These are phyloP conservation scores for Eira barbara DNA, from an alignment of 2,113 vertebrate genomes.

Conservation along the genomic window DNA sequence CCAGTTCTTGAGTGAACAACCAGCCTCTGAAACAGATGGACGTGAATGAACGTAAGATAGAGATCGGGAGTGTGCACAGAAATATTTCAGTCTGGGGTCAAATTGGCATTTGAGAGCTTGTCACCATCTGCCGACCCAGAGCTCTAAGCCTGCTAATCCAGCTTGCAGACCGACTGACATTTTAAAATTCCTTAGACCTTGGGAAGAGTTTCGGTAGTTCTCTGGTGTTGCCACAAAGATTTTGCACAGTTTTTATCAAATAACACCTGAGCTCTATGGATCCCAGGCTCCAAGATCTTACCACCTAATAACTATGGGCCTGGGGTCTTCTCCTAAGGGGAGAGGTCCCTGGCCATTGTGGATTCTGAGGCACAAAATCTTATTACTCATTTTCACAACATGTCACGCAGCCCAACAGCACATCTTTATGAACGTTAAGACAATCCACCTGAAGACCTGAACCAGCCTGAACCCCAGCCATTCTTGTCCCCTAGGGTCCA, in stretches of 20 bases:
- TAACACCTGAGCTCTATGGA: neutral
- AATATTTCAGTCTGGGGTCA: neutral
- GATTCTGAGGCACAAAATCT: neutral
- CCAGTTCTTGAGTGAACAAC: neutral
- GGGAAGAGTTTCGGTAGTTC: neutral
- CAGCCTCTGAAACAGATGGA: conserved; percentile 26
- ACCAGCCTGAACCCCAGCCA: neutral
- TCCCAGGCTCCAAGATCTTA: neutral
- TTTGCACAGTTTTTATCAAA: neutral
- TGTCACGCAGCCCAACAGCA: neutral
- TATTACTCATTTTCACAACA: neutral
- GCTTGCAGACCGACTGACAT: neutral
- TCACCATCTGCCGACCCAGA: neutral
- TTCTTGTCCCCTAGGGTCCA: rapidly evolving
- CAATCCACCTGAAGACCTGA: neutral
- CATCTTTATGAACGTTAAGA: neutral
- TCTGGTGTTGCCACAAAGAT: neutral
- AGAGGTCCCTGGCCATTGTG: neutral
- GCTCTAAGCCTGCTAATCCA: neutral
- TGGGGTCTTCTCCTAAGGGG: neutral
- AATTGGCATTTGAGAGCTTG: neutral
- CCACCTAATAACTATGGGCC: neutral
- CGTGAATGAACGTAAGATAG: neutral
- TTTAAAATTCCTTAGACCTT: conserved; percentile 12
- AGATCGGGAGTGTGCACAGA: neutral